Evolutionary conservation across 2,888 invertebrate genomes (phyloP), one percentile per base, ranked within the genome.

Genomic region (Acanthosepion esculentum): DNA sequence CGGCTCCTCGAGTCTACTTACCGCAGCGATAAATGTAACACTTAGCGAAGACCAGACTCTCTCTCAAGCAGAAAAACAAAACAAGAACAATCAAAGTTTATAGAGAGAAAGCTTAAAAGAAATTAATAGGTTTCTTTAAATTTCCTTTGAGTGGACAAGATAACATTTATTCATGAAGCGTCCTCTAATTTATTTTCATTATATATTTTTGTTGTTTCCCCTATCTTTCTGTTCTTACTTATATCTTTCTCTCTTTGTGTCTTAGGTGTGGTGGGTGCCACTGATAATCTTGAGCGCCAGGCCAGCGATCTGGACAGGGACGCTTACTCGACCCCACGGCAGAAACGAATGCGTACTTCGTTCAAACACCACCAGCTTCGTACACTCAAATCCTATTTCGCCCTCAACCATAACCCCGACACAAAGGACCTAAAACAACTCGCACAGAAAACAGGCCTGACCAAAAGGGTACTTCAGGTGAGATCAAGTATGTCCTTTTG

Each of bases 291-390:
- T 59, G 94, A 94, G 7, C 55, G 59, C 55, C 20, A 33, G 94
- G n/a, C 94, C 94, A 64, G 55, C 55, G 59, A 55, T 64, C 59
- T 94, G 48, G 94, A 94, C 55, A 94, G 94, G 59, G 94, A 94
- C 55, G 94, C 94, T 53, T 94, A 94, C 48, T 55, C 94, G 59
- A 55, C 94, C 48, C 94, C 96, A 48, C 94, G 96, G 94, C 97
- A 97, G 99, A 99, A 99, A 97, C 98, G 99, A 94, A 99, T 99
- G 99, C 98, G 99, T 95, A 99, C 99, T 91, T 99, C 99, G 96
- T 99, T 99, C 98, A 99, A 99, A 97, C 99, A 99, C 97, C 99
- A 99, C 97, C 99, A 99, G 97, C 98, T 99, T 95, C 98, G 99
- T 95, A 99, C 99, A 94, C 99, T 99, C 99, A 99, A 99, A 98